phyloP scores from a whole-genome alignment of 1,140 invertebrate species.

The Drosophila insularis region DNA sequence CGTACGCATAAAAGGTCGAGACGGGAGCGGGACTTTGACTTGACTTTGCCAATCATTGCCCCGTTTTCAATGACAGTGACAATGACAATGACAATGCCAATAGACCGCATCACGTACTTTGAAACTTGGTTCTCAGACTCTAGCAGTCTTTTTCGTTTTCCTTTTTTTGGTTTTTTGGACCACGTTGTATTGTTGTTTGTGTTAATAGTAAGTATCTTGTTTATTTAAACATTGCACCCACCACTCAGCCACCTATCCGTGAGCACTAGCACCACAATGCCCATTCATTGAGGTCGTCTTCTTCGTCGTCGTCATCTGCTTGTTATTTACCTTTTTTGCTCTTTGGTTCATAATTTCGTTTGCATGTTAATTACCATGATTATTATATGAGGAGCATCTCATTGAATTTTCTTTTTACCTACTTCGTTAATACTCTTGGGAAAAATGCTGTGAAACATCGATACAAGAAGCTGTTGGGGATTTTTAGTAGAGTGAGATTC shows the following conservation, averaged over 20 bases:
- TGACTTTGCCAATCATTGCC: conserved; percentile 75
- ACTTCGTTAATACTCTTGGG: conserved; percentile 66
- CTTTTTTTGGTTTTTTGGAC: conserved; percentile 35
- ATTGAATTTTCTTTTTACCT: not conserved
- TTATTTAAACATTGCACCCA: conserved; percentile 57
- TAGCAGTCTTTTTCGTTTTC: conserved; percentile 21
- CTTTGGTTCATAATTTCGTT: conserved; percentile 74
- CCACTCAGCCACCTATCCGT: conserved; percentile 6
- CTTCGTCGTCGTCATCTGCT: not conserved
- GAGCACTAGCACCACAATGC: conserved; percentile 55
- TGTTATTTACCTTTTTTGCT: conserved; percentile 69
- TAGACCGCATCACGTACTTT: conserved; percentile 66
- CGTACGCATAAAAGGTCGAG: conserved; percentile 61
- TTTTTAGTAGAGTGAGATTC: not conserved
- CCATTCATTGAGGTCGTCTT: conserved; percentile 50
- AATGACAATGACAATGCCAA: conserved; percentile 67
- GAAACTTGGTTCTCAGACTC: conserved; percentile 56
- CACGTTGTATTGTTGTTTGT: conserved; percentile 38
- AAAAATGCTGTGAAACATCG: conserved; percentile 49
- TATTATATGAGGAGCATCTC: conserved; percentile 56
- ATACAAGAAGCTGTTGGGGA: conserved; percentile 17
- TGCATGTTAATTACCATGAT: conserved; percentile 80
- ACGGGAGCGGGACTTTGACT: conserved; percentile 67
- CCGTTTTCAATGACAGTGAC: conserved; percentile 45
- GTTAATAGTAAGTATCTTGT: conserved; percentile 35